Evolutionary conservation across 2,888 invertebrate species (phyloP).

Genomic region (Pteria penguin): DNA sequence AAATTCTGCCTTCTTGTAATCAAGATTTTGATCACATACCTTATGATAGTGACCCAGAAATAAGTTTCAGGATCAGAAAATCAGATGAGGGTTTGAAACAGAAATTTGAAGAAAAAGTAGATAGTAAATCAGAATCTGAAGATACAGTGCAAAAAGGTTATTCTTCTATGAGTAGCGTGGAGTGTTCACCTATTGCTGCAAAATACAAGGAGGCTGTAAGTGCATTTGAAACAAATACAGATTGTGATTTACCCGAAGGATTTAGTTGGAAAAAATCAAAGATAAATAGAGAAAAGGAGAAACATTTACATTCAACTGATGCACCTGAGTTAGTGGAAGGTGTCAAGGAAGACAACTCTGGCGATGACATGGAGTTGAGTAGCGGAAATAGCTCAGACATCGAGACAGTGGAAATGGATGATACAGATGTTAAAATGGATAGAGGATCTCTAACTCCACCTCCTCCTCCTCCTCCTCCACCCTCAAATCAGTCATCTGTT

Average conservation of each 20-base stretch:
- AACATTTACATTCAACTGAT: background rate
- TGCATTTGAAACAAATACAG: background rate
- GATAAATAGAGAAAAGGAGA: background rate
- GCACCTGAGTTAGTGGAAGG: background rate
- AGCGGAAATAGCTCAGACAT: background rate
- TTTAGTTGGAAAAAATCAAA: background rate
- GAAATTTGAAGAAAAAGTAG: background rate
- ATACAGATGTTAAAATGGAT: background rate
- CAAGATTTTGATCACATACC: background rate
- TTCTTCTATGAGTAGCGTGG: too few species aligned
- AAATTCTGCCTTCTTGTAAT: slow-evolving; percentile 28
- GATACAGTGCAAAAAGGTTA: background rate
- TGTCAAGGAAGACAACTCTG: background rate
- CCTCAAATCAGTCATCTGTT: too few species aligned
- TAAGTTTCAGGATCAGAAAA: slow-evolving; percentile 2
- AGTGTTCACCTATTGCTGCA: background rate
- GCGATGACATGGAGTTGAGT: background rate
- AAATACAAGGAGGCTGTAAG: background rate
- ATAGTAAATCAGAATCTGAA: background rate
- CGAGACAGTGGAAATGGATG: background rate
- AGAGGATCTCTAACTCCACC: background rate
- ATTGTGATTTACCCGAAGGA: background rate
- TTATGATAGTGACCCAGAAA: background rate
- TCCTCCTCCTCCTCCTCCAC: background rate
- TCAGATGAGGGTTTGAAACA: background rate